Evolutionary conservation across 1,140 invertebrate species (phyloP), one percentile per base, ranked within the genome.

Genomic region (Geopemphigus sp.): DNA sequence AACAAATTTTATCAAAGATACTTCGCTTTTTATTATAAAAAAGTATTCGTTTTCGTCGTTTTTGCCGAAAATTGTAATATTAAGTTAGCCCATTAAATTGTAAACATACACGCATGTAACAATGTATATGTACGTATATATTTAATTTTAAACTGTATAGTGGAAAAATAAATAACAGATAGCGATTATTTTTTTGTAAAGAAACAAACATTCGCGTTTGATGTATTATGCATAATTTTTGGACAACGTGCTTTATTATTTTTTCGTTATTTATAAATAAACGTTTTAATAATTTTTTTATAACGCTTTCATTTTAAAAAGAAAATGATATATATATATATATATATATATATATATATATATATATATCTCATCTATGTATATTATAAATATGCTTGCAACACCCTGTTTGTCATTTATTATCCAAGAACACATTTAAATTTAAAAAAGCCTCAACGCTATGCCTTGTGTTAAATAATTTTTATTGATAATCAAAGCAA

Each of bases 231-330:
- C 45, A n/a, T 22, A 26, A 50, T 50, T 68, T 68, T 68, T 15
- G 66, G 66, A 50, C 14, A 68, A 68, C 66, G 39, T 68, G 47
- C 50, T 68, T 50, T 50, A 50, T 50, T 50, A 50, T 50, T 50
- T 50, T 50, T 50, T 68, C 17, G 39, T 68, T 47, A 68, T 68
- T 68, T 68, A 68, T 47, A 68, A 68, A 68, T 68, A 68, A 68
- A 68, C 64, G 64, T 14, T 47, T 68, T 68, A 68, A 68, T 68
- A 19, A 68, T 68, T 47, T 68, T 68, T 4, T 39, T 24, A 68
- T 68, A 47, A 68, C 24, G 39, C 22, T 68, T 68, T 68, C 24
- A 22, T 47, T 68, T 47, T n/a, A 47, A 32, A 47, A 66, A 66
- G 39, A 47, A 66, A 66, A 66, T 8, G 14, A 50, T 15, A 54